Evolutionary conservation across 2,113 vertebrate species (phyloP).

Genomic region (Osmerus mordax): DNA sequence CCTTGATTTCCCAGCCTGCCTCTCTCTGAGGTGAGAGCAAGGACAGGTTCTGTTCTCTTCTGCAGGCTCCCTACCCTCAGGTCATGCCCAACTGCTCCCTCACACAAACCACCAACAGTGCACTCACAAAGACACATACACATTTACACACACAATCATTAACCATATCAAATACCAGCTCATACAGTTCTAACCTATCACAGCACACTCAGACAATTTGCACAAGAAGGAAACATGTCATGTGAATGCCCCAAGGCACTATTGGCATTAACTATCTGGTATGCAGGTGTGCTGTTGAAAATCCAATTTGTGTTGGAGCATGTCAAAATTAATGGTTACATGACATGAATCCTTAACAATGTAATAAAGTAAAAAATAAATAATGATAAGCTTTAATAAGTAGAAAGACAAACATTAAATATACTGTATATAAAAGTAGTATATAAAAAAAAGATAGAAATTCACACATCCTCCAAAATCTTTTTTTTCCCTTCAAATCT

Average conservation of each 20-base stretch:
- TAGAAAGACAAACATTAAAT: too few species aligned
- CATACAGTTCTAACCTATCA: conserved; percentile 49
- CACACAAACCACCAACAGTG: background rate
- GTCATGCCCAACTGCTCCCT: background rate
- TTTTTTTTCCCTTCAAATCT: too few species aligned
- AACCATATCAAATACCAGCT: conserved; percentile 48
- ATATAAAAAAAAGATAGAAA: too few species aligned
- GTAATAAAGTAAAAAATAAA: too few species aligned
- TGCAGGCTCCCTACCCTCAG: conserved; percentile 24
- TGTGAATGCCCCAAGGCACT: conserved; percentile 31
- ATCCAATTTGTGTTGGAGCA: background rate
- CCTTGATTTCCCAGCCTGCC: conserved; percentile 28
- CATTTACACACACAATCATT: conserved; percentile 29
- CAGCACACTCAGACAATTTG: conserved; percentile 29
- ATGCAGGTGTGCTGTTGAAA: conserved; percentile 11
- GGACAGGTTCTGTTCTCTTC: conserved; percentile 13
- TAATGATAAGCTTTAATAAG: too few species aligned
- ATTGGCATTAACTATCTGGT: conserved; percentile 19
- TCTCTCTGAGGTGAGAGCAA: conserved; percentile 55
- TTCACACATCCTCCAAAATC: too few species aligned
- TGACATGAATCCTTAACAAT: too few species aligned
- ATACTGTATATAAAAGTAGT: too few species aligned
- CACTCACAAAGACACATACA: conserved; percentile 36
- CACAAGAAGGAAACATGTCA: conserved; percentile 15
- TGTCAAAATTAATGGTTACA: background rate